These are phyloP conservation scores for Megalops atlanticus DNA, from an alignment of 2,113 vertebrate species.

Conservation along the genomic window DNA sequence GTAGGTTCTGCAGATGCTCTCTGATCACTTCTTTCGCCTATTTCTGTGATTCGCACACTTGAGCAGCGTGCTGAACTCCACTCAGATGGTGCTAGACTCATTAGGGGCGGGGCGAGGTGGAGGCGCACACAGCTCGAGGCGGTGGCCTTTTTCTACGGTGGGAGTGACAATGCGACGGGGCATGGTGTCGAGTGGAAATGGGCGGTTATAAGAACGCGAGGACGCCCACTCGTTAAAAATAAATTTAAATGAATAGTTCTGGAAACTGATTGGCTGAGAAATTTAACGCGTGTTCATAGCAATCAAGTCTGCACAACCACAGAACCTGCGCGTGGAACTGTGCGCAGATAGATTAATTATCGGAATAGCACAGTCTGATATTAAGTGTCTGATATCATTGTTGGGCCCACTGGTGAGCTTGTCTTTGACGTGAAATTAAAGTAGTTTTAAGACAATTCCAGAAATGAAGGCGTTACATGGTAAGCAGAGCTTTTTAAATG, in stretches of 20 bases:
- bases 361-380: too few relatives aligned
- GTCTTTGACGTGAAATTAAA: too few relatives aligned
- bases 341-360: background rate
- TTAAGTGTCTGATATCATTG: too few relatives aligned
- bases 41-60: background rate
- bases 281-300: background rate
- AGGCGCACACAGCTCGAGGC: background rate
- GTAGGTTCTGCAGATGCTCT: background rate
- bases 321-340: background rate
- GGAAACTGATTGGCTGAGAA: background rate
- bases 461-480: too few relatives aligned
- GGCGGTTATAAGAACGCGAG: background rate
- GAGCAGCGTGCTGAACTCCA: background rate
- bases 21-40: background rate
- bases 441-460: too few relatives aligned
- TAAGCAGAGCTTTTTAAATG: too few relatives aligned
- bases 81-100: background rate
- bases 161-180: background rate
- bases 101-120: background rate
- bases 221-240: background rate
- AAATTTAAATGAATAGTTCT: slow-evolving; percentile 9
- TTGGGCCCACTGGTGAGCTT: too few relatives aligned
- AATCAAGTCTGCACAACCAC: background rate
- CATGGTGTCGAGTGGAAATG: background rate
- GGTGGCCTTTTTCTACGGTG: too few relatives aligned